A percentile compares a stretch with the other conserved stretches of the same genome.
Evolutionary conservation across 2,797 vertebrate species (phyloP).

Genomic region (Zenarchopterus dispar): DNA sequence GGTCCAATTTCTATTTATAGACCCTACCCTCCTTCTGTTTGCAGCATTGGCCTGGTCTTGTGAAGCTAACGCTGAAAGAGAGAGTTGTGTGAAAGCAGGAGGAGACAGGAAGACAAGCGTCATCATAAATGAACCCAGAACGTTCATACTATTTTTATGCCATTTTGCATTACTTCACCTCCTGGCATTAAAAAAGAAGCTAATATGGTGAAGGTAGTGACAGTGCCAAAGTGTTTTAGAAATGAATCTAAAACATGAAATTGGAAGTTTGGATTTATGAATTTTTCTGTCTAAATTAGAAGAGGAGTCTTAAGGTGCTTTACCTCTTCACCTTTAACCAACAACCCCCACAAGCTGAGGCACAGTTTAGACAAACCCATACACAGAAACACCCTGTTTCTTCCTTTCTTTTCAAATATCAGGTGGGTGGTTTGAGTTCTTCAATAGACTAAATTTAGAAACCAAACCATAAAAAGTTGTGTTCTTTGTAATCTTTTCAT

Average conservation of each 20-base stretch:
- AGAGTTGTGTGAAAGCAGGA: slow-evolving; percentile 26
- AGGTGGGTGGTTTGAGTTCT: slow-evolving; percentile 37
- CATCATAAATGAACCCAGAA: slow-evolving; percentile 59
- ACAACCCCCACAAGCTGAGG: slow-evolving; percentile 46
- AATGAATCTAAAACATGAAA: slow-evolving; percentile 19
- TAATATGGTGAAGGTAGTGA: slow-evolving; percentile 3
- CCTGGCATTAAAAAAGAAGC: slow-evolving; percentile 1
- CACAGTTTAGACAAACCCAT: slow-evolving; percentile 48
- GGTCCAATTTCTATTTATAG: slow-evolving; percentile 82
- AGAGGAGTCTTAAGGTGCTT: slow-evolving; percentile 9
- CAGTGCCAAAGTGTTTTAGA: slow-evolving; percentile 1
- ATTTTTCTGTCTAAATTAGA: slow-evolving; percentile 28
- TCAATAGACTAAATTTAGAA: slow-evolving; percentile 28
- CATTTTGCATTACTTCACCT: slow-evolving; percentile 31
- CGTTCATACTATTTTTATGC: slow-evolving; percentile 30
- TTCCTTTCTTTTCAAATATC: slow-evolving; percentile 36
- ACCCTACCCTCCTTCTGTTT: slow-evolving; percentile 73
- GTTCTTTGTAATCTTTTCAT: slow-evolving; percentile 8
- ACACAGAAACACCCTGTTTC: slow-evolving; percentile 42
- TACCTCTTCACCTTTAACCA: slow-evolving; percentile 38
- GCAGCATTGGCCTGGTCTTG: slow-evolving; percentile 64
- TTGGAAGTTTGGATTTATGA: slow-evolving; percentile 38
- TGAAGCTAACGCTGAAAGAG: slow-evolving; percentile 64
- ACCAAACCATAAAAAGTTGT: slow-evolving; percentile 1
- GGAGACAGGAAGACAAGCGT: slow-evolving; percentile 48